These are phyloP conservation scores for Ganaspis brasiliensis DNA, from an alignment of 2,888 invertebrate genomes.

Conservation along the genomic window DNA sequence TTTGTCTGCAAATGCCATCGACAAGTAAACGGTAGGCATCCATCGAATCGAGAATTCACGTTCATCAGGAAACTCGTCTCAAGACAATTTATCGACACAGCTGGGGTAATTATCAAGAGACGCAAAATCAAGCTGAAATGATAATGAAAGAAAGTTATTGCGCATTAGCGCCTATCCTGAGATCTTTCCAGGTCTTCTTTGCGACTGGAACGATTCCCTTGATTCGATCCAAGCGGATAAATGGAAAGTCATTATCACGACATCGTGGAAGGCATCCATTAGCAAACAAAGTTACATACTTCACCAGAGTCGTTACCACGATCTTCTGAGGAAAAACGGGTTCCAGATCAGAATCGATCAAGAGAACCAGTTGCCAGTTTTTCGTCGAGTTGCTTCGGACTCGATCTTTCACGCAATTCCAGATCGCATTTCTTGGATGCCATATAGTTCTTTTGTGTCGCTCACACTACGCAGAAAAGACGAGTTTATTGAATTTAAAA, in stretches of 20 bases:
- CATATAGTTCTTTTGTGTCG: neutral
- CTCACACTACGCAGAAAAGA: neutral
- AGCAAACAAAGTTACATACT: constrained; percentile 47
- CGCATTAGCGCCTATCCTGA: constrained; percentile 15
- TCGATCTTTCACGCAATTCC: constrained; percentile 7
- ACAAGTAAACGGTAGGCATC: neutral
- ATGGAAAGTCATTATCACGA: constrained; percentile 45
- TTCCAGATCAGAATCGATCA: constrained; percentile 28
- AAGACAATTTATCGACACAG: neutral
- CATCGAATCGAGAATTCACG: neutral
- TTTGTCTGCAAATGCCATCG: neutral
- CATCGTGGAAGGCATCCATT: constrained; percentile 31
- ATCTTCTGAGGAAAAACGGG: constrained; percentile 31
- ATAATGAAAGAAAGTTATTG: constrained; percentile 23
- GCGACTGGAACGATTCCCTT: constrained; percentile 29
- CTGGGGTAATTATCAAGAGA: neutral
- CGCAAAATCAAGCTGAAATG: neutral
- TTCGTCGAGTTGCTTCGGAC: constrained; percentile 4
- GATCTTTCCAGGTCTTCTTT: neutral
- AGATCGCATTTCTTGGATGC: constrained; percentile 17
- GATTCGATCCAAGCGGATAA: constrained; percentile 24
- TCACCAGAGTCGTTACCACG: constrained; percentile 14
- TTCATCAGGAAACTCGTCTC: neutral
- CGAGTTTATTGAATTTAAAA: neutral
- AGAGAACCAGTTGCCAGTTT: neutral